Percentiles rank a stretch among this genome's conserved stretches.
Conservation (phyloP, 2,888 invertebrate species). For the Drosophila neutralis region DNA sequence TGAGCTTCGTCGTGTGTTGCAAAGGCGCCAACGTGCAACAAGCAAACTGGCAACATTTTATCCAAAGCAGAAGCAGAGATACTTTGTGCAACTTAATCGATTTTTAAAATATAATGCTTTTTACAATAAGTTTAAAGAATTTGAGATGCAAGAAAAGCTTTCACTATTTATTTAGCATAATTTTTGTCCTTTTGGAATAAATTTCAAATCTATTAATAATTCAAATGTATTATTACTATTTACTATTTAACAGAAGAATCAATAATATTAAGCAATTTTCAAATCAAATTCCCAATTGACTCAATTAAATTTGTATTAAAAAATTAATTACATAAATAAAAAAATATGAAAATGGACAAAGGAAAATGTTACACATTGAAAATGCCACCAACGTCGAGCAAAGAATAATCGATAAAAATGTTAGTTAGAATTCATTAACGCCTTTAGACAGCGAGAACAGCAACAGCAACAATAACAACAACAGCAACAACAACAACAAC, state of each 20-base stretch:
- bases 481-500: not conserved
- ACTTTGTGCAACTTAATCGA: not conserved
- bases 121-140: not conserved
- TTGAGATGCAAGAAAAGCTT: not conserved
- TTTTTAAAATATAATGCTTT: not conserved
- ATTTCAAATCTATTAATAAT: not conserved
- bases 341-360: not conserved
- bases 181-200: not conserved
- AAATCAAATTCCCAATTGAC: not conserved
- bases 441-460: constrained; percentile 34
- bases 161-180: not conserved
- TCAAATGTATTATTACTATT: not conserved
- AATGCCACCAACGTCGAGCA: constrained; percentile 33
- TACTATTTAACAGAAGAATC: not conserved
- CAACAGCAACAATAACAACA: not conserved
- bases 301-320: not conserved
- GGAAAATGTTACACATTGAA: not conserved
- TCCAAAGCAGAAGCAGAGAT: not conserved
- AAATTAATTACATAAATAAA: not conserved
- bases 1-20: not conserved
- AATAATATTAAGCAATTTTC: not conserved
- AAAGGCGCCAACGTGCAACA: constrained; percentile 4
- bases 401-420: constrained; percentile 28
- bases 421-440: constrained; percentile 65
- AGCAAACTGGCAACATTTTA: not conserved